Evolutionary conservation across 1,140 invertebrate genomes (phyloP), one percentile per base, ranked within the genome.

Genomic region (Ctenoplectra terminalis): DNA sequence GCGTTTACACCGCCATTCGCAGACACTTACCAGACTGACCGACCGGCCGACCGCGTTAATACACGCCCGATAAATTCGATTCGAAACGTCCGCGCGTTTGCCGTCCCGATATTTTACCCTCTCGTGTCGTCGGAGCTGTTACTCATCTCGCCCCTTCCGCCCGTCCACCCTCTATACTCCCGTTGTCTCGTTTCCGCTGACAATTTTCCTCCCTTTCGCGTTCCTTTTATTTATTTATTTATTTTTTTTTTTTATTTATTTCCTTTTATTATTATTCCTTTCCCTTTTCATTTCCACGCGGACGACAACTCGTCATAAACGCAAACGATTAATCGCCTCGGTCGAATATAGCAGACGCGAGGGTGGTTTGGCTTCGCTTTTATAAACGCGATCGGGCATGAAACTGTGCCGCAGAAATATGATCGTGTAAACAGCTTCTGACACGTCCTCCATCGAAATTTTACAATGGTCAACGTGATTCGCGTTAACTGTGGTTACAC

Each of bases 41-140:
- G 75, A 61, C 64, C 64, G 66, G 61, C 70, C 81, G 81, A 82
- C 79, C 79, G 80, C 85, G 74, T 87, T 87, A 87, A 87, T 87
- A 83, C 79, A 87, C 85, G 79, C 82, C 85, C 85, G 85, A 87
- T 87, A 87, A 87, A 87, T 87, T 80, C 77, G 76, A 74, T 80
- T 83, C 76, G 76, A 71, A 82, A 64, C 74, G 80, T 70, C 80
- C 64, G 23, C 80, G 63, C 46, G 46, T 60, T 61, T 26, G 52
- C 78, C 34, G 40, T 29, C 70, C 63, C 81, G 64, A 81, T 87
- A 87, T 87, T 84, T 87, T 58, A 82, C 81, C 70, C 71, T 76
- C 71, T 79, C 81, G 84, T 72, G n/a, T 83, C 76, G 54, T 50
- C 76, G 46, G 48, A 54, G 66, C 61, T 74, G 75, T 78, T 87